A percentile compares a stretch with the other conserved stretches of the same genome.
These are phyloP conservation scores for Thermophis baileyi DNA, from an alignment of 2,113 vertebrate species.

Conservation along the genomic window DNA sequence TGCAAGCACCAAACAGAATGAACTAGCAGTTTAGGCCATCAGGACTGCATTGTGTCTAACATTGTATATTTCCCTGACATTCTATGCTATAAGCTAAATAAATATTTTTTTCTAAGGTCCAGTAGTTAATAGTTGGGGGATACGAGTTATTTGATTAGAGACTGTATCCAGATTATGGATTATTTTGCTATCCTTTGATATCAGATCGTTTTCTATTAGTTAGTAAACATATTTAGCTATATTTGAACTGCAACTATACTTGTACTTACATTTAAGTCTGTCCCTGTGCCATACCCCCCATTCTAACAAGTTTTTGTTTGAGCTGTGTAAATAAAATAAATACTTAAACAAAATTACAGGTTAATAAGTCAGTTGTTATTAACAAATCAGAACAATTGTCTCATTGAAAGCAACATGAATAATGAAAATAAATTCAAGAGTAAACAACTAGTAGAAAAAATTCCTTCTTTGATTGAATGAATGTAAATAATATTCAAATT, in stretches of 20 bases:
- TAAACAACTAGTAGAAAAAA: neutral
- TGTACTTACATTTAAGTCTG: neutral
- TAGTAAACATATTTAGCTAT: neutral
- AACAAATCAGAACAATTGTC: neutral
- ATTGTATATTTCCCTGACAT: too few relatives aligned
- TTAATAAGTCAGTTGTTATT: neutral
- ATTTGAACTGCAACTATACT: neutral
- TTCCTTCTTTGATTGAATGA: neutral
- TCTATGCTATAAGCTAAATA: neutral
- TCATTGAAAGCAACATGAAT: neutral
- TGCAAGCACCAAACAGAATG: too few relatives aligned
- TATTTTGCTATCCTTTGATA: neutral
- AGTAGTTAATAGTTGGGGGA: neutral
- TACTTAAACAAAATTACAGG: neutral
- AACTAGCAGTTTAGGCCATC: too few relatives aligned
- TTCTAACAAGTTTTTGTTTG: neutral
- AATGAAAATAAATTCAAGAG: neutral
- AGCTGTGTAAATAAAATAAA: neutral
- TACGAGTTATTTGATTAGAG: neutral
- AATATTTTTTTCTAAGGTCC: neutral
- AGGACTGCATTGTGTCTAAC: too few relatives aligned
- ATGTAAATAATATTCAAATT: neutral
- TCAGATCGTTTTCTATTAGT: neutral
- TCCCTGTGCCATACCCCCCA: neutral
- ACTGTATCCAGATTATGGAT: neutral